These are phyloP conservation scores for Macrocentrus cingulum DNA, from an alignment of 1,140 invertebrate genomes.

Conservation along the genomic window DNA sequence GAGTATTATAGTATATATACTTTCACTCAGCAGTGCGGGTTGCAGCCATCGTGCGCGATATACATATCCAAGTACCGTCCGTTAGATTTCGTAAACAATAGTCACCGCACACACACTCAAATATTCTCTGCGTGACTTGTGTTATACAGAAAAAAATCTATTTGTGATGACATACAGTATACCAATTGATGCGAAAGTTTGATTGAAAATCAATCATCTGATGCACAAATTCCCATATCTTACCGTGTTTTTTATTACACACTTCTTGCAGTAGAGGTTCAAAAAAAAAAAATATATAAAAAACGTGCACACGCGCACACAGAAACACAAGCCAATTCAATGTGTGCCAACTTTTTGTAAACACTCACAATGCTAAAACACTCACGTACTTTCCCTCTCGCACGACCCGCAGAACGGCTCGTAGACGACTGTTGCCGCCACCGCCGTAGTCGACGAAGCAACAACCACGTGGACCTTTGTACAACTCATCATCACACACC, in stretches of 20 bases:
- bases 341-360: too few species aligned
- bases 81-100: conserved; percentile 25
- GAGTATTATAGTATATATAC: too few species aligned
- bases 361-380: too few species aligned
- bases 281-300: too few species aligned
- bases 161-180: too few species aligned
- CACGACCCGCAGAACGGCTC: conserved; percentile 33
- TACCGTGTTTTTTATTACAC: too few species aligned
- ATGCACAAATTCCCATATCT: too few species aligned
- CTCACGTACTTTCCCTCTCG: conserved; percentile 9
- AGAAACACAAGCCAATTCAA: not conserved
- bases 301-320: not conserved
- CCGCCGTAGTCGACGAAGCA: conserved; percentile 27
- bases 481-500: conserved; percentile 35
- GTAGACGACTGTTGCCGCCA: conserved; percentile 42
- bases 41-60: not conserved
- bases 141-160: too few species aligned
- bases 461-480: conserved; percentile 41
- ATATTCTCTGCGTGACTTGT: conserved; percentile 15
- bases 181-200: not conserved
- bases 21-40: conserved; percentile 17
- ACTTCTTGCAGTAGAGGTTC: too few species aligned
- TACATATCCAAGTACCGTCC: not conserved
- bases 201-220: conserved; percentile 8
- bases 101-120: conserved; percentile 7